Base-by-base conservation (phyloP, 1,140 invertebrate genomes). In the Lepidurus couesii region DNA sequence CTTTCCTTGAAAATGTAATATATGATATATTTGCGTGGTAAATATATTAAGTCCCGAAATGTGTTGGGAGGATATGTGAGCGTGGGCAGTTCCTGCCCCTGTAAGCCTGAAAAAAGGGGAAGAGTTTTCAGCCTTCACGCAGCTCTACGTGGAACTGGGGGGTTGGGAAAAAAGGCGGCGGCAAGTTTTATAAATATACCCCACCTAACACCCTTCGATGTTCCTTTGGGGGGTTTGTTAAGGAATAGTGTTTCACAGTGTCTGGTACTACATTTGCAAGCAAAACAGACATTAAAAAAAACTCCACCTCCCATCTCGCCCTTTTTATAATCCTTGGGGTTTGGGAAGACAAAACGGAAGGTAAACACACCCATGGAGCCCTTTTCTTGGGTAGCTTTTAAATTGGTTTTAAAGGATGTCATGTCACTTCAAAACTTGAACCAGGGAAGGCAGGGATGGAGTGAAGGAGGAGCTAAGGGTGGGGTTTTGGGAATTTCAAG, bases 241-340 rank as follows among this genome's bases (percentile, higher is more conserved):
- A 21, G 7, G 6, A 5, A 5, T 65, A n/a, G 53, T 65, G 53
- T 65, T n/a, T 65, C 53, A 65, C 16, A 65, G 53, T 65, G 53
- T 65, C 53, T 65, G 53, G 53, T 65, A 65, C 53, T 65, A 21
- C 21, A 9, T 16, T 11, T 65, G 16, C 13, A 65, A 21, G 53
- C 53, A 21, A 65, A 65, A 65, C 53, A 65, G 53, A 65, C 53
- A 65, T 65, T 65, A 65, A 65, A 65, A 65, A 21, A 9, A 11
- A 65, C 53, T 21, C 53, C 53, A 7, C 16, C 9, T 65, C 34
- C 34, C 34, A 34, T 34, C 53, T 13, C 6, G 53, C 53, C 53
- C 16, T 65, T 65, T 65, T 21, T 65, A 65, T 65, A 21, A 21
- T 9, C 53, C 21, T 65, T 7, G 53, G 53, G 21, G 13, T 34